These are phyloP conservation scores for Blastomussa wellsi DNA, from an alignment of 92 coral and sea anemone species.

Conservation along the genomic window DNA sequence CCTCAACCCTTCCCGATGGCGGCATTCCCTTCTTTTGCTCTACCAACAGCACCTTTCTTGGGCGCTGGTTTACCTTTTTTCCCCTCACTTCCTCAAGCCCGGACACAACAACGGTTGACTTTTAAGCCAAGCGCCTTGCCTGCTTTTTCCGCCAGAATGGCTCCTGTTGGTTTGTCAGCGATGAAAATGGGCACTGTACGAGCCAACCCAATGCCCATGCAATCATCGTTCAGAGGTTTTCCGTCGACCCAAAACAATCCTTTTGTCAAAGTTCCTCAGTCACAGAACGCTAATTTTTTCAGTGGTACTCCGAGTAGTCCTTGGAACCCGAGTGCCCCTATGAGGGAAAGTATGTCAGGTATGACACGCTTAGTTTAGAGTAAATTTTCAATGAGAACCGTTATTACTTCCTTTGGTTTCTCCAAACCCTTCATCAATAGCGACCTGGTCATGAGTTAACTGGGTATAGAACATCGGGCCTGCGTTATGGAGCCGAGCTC, in stretches of 20 bases:
- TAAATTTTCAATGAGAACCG: no score
- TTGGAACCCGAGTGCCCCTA: background rate
- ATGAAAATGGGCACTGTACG: conserved; percentile 1
- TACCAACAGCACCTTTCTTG: conserved; percentile 3
- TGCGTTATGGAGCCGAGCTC: no score
- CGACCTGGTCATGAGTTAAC: no score
- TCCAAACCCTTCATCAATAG: no score
- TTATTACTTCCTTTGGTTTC: no score
- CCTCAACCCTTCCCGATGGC: conserved; percentile 12
- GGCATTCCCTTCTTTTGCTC: conserved; percentile 1
- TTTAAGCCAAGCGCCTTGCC: background rate
- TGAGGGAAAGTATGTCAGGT: conserved; percentile 15
- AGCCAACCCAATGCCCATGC: background rate
- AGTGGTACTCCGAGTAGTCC: conserved; percentile 3
- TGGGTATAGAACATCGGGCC: no score
- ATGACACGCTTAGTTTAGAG: background rate
- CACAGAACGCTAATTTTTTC: conserved; percentile 20
- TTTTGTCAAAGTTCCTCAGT: conserved; percentile 15
- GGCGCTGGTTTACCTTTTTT: conserved; percentile 3
- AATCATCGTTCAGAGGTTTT: conserved; percentile 15
- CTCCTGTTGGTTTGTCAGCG: conserved; percentile 9
- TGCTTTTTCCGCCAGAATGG: background rate
- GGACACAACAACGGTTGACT: background rate
- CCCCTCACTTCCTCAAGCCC: conserved; percentile 15
- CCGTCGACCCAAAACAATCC: conserved; percentile 16